Conservation (phyloP, 2,113 vertebrate species). For the Antennarius striatus region DNA sequence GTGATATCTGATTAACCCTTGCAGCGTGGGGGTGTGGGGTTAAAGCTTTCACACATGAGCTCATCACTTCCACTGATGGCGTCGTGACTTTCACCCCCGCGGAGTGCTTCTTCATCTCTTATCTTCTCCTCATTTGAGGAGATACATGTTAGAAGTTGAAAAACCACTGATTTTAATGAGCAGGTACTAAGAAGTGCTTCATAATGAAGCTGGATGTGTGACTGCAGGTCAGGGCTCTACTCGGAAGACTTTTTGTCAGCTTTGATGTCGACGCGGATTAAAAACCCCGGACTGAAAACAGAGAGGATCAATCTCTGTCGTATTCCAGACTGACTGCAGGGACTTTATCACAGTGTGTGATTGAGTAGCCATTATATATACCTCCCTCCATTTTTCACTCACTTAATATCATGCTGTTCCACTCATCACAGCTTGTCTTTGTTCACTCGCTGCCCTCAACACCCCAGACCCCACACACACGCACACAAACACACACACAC, state of each 20-base stretch:
- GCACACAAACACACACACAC: background rate
- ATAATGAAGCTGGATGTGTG: background rate
- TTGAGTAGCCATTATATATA: conserved; percentile 25
- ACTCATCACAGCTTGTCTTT: conserved; percentile 14
- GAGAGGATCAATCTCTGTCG: conserved; percentile 7
- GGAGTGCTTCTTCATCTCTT: no score
- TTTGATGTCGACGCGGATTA: conserved; percentile 8
- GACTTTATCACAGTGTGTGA: conserved; percentile 21
- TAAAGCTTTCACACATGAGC: no score
- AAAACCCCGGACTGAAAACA: conserved; percentile 5
- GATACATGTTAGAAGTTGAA: background rate
- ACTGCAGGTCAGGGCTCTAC: background rate
- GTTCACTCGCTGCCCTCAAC: conserved; percentile 21
- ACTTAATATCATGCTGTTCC: conserved; percentile 9
- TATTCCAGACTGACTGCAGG: background rate
- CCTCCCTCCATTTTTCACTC: background rate
- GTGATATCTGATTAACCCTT: no score
- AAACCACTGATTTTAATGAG: conserved; percentile 17
- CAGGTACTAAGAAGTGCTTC: background rate
- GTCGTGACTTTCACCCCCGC: no score
- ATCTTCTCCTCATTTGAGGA: no score
- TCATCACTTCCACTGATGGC: no score
- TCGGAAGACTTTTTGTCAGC: conserved; percentile 11
- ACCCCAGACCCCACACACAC: background rate
- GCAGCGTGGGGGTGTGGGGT: no score